Evolutionary conservation across 2,888 invertebrate species (phyloP), one percentile per base, ranked within the genome.

Genomic region (Lepeophtheirus nordmannii): DNA sequence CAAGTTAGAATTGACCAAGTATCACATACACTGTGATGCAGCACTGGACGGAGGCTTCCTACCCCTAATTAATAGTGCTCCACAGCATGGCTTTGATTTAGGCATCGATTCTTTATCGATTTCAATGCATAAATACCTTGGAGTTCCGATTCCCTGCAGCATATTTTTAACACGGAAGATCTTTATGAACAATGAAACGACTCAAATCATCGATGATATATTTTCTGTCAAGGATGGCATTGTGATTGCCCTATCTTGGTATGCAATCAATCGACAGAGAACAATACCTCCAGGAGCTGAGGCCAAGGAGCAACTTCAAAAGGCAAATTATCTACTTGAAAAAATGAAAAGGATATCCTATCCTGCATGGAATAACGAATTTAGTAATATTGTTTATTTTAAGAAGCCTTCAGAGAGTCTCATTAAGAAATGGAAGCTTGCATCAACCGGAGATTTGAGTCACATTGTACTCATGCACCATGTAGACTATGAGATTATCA

Each of bases 11-110:
- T 8, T 46, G 17, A 46, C 53, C n/a, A 14, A 46, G 8, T 46
- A n/a, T 46, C 53, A 46, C 17, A 46, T 46, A n/a, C 53, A 46
- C 53, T 46, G 53, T 17, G 53, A 46, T 17, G 53, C 53, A n/a
- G 53, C 53, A 14, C 53, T 46, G 53, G 53, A 46, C 8, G 53
- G 53, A 5, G 53, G 53, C 8, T 46, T 46, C 8, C 53, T 46
- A n/a, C 53, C 53, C 53, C 53, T 46, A 1, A 46, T 46, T 46
- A n/a, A 17, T 8, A 17, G 8, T 17, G 17, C 53, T n/a, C 53
- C 53, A 46, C 53, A 46, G 17, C 53, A 46, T 8, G 53, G 53
- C 8, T 46, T 46, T 17, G 53, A 46, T 8, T 5, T 46, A 17
- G 53, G 53, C 17, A 46, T 46, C 8, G 53, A 46, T 8, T 46